Base-by-base conservation (phyloP, 2,888 invertebrate genomes). In the Scaptomyza caliginosa region DNA sequence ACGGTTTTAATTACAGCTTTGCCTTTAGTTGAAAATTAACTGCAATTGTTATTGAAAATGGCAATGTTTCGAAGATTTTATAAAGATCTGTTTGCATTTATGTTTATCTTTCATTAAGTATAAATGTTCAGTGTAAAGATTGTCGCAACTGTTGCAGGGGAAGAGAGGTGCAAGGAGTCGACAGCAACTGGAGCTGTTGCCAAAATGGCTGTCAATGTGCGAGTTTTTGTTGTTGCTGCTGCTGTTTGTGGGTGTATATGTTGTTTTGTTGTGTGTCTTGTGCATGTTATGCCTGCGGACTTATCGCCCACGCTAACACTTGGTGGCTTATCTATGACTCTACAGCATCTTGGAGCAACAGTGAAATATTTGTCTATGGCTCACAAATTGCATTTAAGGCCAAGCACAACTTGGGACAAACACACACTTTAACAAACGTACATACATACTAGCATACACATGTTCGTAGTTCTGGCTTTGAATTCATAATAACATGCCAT, bases 311-410 rank as follows among this genome's bases (percentile, higher is more conserved):
- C 74, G 67, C 77, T 57, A 54, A 71, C 73, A 73, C 67, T 74
- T 74, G 55, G 60, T 52, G 66, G 78, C 74, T 78, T 78, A 78
- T 78, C 82, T 85, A 74, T 58, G 85, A 60, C 69, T 62, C 54
- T 38, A 64, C 63, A 81, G 50, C 74, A 58, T 59, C 59, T 85
- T 58, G 58, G 34, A 48, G 57, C 57, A 55, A 52, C 43, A 56
- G 17, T 66, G 46, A 64, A 85, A 85, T 77, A 78, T 74, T 78
- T 85, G 74, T 81, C 74, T 56, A 74, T 40, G 21, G 30, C 54
- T 66, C 66, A 13, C 71, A 63, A 72, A 59, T 75, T 64, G 58
- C 63, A 52, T 38, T 46, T 39, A 59, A 62, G 19, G 54, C 36
- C 23, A 19, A 40, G 50, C 40, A 42, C 23, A 49, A 8, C 32